A percentile compares a stretch with the other conserved stretches of the same genome.
phyloP scores from a whole-genome alignment of 2,888 invertebrate genomes.

The Sesia apiformis region DNA sequence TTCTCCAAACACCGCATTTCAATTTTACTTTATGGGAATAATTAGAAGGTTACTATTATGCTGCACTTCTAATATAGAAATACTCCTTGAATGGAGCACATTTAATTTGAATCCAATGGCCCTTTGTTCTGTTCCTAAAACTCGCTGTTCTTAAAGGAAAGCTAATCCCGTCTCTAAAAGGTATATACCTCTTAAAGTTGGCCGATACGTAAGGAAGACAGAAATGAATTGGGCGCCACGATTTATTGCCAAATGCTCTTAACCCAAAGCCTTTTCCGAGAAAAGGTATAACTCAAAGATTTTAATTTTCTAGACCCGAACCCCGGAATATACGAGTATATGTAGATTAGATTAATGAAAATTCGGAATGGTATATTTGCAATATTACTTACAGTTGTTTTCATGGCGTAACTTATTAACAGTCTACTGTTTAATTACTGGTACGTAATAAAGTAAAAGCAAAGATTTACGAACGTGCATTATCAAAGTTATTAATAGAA shows the following conservation, averaged over 20 bases:
- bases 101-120: conserved; percentile 52
- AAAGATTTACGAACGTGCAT: conserved; percentile 15
- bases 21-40: neutral
- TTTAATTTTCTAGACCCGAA: conserved; percentile 32
- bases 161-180: conserved; percentile 43
- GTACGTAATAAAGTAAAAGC: neutral
- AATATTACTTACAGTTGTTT: no score
- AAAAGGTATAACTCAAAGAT: conserved; percentile 30
- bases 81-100: conserved; percentile 26
- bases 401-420: neutral
- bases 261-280: conserved; percentile 43
- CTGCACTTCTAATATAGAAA: conserved; percentile 3
- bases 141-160: conserved; percentile 49
- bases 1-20: neutral
- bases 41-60: neutral
- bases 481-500: conserved; percentile 10
- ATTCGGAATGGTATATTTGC: neutral
- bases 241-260: conserved; percentile 71
- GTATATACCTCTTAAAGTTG: conserved; percentile 37
- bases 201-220: conserved; percentile 52
- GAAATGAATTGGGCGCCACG: conserved; percentile 59
- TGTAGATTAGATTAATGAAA: neutral
- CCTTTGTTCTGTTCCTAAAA: conserved; percentile 45
- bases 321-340: neutral
- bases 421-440: neutral